Base-by-base conservation (phyloP, 1,140 invertebrate genomes). In the Brachionus koreanus region DNA sequence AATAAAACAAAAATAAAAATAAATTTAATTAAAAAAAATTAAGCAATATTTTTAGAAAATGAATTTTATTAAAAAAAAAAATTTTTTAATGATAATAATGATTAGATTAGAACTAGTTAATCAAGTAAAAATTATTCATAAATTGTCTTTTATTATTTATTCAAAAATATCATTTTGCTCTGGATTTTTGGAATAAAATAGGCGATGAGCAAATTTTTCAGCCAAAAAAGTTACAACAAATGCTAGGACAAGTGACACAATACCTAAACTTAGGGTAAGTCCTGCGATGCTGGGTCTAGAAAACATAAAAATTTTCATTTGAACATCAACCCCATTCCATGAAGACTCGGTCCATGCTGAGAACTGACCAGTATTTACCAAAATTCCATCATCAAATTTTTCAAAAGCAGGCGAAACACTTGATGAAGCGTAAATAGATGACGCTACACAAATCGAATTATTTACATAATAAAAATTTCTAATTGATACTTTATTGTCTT, bases 271-370 rank as follows among this genome's bases (percentile, higher is more conserved):
- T 29, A 74, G 5, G 25, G 69, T 74, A 7, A 74, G 23, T 9
- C 39, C 69, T 23, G 69, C 37, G 3, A 74, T 43, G 5, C 25
- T 74, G 23, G 69, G 23, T 25, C 19, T 46, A 25, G 69, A 23
- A 10, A 25, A 74, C 69, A 79, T 79, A 35, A 61, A 79, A 25
- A 79, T 37, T 79, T 43, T 57, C 76, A 79, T 79, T 61, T 79
- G 76, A 7, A 79, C 39, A 57, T 25, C 16, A 10, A 61, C 61
- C 13, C 76, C 76, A 42, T 57, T 61, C 76, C 76, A 79, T 37
- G 76, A 79, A 16, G 76, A 79, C n/a, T 79, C 76, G 19, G 46
- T 65, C 76, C 76, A 79, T 5, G 76, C 76, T 2, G 76, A 43
- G 25, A 29, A 79, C 35, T 61, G n/a, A 10, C 57, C 76, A 23